A percentile compares a stretch with the other conserved stretches of the same genome.
Evolutionary conservation across 1,140 invertebrate genomes (phyloP).

Genomic region (Myzus persicae): DNA sequence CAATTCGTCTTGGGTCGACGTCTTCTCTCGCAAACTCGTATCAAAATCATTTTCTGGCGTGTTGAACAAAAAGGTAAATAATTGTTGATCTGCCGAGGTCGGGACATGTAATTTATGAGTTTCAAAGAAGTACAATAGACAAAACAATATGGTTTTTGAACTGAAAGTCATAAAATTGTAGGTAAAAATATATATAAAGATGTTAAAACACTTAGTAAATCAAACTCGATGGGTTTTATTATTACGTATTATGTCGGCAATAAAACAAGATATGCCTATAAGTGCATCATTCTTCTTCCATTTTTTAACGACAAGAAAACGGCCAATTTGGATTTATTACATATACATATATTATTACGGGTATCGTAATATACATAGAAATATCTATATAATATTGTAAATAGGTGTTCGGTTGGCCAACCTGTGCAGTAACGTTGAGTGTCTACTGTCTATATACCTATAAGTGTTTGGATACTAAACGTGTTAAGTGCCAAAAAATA

Average conservation of each 20-base stretch:
- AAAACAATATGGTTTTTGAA: conserved; percentile 32
- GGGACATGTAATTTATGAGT: conserved; percentile 23
- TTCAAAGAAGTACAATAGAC: not conserved
- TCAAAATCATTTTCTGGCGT: not conserved
- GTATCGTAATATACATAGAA: not conserved
- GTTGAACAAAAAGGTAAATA: not conserved
- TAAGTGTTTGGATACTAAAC: not conserved
- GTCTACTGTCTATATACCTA: not conserved
- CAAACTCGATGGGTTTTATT: conserved; percentile 35
- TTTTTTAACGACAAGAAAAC: conserved; percentile 45
- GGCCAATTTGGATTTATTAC: conserved; percentile 33
- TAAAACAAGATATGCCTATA: not conserved
- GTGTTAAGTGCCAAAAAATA: not conserved
- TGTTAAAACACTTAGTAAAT: conserved; percentile 45
- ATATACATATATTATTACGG: not conserved
- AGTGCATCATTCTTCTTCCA: not conserved
- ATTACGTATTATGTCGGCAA: conserved; percentile 16
- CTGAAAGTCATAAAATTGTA: conserved; percentile 17
- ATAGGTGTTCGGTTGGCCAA: not conserved
- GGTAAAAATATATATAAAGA: conserved; percentile 31
- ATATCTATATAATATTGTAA: not conserved
- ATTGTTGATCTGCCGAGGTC: not conserved
- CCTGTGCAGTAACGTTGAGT: not conserved
- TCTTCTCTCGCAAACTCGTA: not conserved
- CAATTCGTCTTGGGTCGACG: not conserved